These are phyloP conservation scores for Pogona vitticeps DNA, from an alignment of 2,113 vertebrate species.

Conservation along the genomic window DNA sequence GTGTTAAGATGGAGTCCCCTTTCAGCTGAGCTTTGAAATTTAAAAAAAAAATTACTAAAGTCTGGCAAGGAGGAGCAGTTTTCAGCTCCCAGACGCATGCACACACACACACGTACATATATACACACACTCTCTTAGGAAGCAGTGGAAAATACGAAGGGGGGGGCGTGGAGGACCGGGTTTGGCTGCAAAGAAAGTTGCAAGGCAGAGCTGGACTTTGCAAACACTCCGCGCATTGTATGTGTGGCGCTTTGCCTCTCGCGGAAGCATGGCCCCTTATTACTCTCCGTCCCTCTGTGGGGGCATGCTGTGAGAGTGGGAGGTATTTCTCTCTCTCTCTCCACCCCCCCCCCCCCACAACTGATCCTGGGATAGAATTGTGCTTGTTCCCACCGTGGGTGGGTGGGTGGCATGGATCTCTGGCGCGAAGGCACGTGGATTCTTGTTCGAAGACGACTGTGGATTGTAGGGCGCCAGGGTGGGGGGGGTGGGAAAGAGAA, in stretches of 20 bases:
- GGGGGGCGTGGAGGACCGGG: slow-evolving; percentile 31
- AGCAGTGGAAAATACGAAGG: slow-evolving; percentile 24
- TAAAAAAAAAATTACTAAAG: background rate
- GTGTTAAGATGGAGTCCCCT: slow-evolving; percentile 21
- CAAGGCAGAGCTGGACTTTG: background rate
- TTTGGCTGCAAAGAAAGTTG: slow-evolving; percentile 23
- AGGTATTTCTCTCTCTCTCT: background rate
- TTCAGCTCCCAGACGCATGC: background rate
- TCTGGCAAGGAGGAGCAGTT: background rate
- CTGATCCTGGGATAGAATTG: background rate
- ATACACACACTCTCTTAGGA: background rate
- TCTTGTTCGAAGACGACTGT: background rate
- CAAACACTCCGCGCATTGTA: slow-evolving; percentile 16
- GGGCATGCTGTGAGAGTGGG: background rate
- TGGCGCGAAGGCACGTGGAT: slow-evolving; percentile 8
- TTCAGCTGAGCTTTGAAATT: background rate
- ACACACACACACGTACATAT: background rate
- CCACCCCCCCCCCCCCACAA: too few species aligned
- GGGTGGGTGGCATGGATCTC: background rate
- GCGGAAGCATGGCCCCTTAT: background rate
- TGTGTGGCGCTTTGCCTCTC: background rate
- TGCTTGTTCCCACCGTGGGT: background rate
- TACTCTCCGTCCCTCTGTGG: too few species aligned
- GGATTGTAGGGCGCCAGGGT: background rate
- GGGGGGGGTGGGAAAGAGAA: too few species aligned